Conservation (phyloP, 2,113 vertebrate species). For the Budorcas taxicolor region DNA sequence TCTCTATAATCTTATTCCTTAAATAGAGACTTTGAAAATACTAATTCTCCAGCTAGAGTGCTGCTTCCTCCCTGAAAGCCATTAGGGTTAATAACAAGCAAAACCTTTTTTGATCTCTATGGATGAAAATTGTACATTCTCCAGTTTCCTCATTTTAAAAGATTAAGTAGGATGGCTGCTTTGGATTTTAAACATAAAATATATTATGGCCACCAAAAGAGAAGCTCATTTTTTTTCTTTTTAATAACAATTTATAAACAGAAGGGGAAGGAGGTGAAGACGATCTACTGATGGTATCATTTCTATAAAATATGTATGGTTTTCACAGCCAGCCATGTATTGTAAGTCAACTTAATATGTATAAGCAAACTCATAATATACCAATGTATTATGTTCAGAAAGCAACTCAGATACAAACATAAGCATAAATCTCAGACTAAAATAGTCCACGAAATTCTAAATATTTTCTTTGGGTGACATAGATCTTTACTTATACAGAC, state of each 20-base stretch:
- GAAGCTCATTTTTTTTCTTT: slow-evolving; percentile 43
- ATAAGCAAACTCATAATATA: slow-evolving; percentile 45
- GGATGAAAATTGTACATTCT: slow-evolving; percentile 64
- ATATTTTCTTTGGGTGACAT: slow-evolving; percentile 76
- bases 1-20: background rate
- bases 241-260: slow-evolving; percentile 59
- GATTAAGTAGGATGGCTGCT: slow-evolving; percentile 53
- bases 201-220: slow-evolving; percentile 58
- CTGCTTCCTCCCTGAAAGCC: slow-evolving; percentile 53
- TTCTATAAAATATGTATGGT: slow-evolving; percentile 72
- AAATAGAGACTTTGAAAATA: slow-evolving; percentile 62
- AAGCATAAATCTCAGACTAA: slow-evolving; percentile 61
- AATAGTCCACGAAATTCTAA: slow-evolving; percentile 73
- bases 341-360: slow-evolving; percentile 58
- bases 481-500: slow-evolving; percentile 75
- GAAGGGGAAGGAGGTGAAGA: slow-evolving; percentile 26
- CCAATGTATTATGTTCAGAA: slow-evolving; percentile 27
- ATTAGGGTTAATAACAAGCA: slow-evolving; percentile 70
- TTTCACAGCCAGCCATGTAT: slow-evolving; percentile 56
- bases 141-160: slow-evolving; percentile 40
- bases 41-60: slow-evolving; percentile 28
- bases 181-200: slow-evolving; percentile 67
- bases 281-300: slow-evolving; percentile 51
- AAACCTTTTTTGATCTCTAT: slow-evolving; percentile 59
- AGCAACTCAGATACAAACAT: slow-evolving; percentile 55